Base-by-base conservation (phyloP, 64 coral and sea anemone species). In the Orbicella faveolata region DNA sequence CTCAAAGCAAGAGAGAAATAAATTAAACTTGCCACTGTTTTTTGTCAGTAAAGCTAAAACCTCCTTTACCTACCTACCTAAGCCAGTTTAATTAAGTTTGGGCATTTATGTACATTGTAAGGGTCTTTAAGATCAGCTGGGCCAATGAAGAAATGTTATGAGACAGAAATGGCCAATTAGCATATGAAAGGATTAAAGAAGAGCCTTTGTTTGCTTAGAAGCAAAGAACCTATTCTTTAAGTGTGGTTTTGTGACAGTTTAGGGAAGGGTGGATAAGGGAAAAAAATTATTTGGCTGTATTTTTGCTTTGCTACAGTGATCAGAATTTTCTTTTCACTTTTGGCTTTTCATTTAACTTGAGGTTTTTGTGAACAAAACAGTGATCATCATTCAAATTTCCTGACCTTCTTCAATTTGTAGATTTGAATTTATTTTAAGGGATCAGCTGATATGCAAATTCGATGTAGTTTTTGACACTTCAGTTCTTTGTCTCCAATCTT, bases 381-480 rank as follows among this genome's bases (percentile, higher is more conserved):
- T 26, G 63, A 72, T 68, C 5, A 83, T 2, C 36, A 83, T 85
- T 72, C 61, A 6, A 25, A 85, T 72, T 30, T 85, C 64, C 37
- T 21, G 36, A 52, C 37, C 48, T 48, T 39, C 30, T 72, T 85
- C 36, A n/a, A 19, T 20, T 70, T 18, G 52, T 21, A 48, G 51
- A 53, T 85, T 85, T 30, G 4, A 72, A 39, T 85, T 85, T 72
- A 67, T 73, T 85, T 44, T n/a, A 72, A 85, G 57, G 20, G 65
- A 72, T 85, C 82, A 85, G 82, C 65, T 85, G 64, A 85, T 73
- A 85, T 85, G 66, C 52, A 85, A 85, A 73, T 70, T 81, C 18
- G 6, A 36, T 85, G 63, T 73, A 44, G 21, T 52, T 33, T 70
- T 33, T 85, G 82, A 51, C 82, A 73, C 36, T n/a, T 85, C 16